These are phyloP conservation scores for Ageneiosus marmoratus DNA, from an alignment of 2,113 vertebrate species.

Conservation along the genomic window DNA sequence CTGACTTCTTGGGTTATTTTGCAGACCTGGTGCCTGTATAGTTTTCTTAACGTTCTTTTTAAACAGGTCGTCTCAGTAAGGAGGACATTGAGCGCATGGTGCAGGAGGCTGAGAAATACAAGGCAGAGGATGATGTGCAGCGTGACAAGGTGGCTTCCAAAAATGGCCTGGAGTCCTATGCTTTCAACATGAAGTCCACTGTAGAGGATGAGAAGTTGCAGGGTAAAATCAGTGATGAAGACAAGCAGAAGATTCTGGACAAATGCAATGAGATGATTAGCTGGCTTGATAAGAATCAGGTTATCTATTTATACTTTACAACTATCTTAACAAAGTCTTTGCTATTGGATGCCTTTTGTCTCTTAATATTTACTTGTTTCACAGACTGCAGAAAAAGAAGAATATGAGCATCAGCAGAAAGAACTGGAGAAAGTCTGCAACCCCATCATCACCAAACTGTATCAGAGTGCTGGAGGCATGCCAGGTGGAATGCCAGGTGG, in stretches of 20 bases:
- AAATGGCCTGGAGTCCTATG: conserved; percentile 85
- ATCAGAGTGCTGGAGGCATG: conserved; percentile 78
- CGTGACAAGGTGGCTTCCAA: conserved; percentile 85
- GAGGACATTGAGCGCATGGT: conserved; percentile 95
- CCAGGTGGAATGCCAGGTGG: conserved; percentile 78
- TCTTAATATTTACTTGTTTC: not conserved
- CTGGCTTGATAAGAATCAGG: conserved; percentile 85
- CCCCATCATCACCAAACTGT: conserved; percentile 80
- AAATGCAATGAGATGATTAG: conserved; percentile 90
- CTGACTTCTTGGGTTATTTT: no score
- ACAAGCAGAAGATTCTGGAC: conserved; percentile 90
- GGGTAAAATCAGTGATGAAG: conserved; percentile 85
- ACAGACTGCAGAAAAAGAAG: conserved; percentile 89
- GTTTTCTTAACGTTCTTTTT: conserved; percentile 70
- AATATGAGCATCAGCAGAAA: conserved; percentile 95
- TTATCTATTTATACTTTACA: conserved; percentile 36
- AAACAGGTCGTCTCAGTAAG: no score
- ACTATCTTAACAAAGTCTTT: not conserved
- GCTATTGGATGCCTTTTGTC: not conserved
- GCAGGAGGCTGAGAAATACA: conserved; percentile 92
- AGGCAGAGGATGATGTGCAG: conserved; percentile 90
- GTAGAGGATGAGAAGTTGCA: conserved; percentile 71
- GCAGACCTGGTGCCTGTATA: not conserved
- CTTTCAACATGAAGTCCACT: conserved; percentile 86
- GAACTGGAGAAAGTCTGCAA: conserved; percentile 89